Evolutionary conservation across 2,888 invertebrate species (phyloP).

Genomic region (Drosophila affinis): DNA sequence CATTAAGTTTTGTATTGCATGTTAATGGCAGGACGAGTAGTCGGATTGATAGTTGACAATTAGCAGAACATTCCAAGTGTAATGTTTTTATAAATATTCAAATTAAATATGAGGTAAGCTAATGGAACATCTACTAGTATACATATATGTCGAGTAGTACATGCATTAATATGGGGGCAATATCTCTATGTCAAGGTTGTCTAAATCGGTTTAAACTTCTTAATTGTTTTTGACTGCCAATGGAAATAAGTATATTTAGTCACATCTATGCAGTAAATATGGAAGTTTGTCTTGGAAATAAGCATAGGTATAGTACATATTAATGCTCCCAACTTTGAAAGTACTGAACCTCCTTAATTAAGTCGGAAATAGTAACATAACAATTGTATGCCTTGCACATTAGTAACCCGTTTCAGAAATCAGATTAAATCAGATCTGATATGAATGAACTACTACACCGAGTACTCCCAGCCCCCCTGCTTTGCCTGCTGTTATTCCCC

Average conservation of each 20-base stretch:
- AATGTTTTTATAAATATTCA: constrained; percentile 19
- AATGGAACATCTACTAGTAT: constrained; percentile 19
- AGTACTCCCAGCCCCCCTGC: background rate
- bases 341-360: background rate
- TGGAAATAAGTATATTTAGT: background rate
- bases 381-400: constrained; percentile 14
- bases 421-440: constrained; percentile 26
- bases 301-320: background rate
- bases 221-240: background rate
- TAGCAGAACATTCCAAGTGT: constrained; percentile 52
- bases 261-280: background rate
- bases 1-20: constrained; percentile 53
- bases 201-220: background rate
- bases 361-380: background rate
- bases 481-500: background rate
- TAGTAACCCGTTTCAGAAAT: constrained; percentile 30
- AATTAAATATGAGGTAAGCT: constrained; percentile 25
- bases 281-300: background rate
- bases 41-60: constrained; percentile 62
- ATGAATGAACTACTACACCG: background rate
- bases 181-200: background rate
- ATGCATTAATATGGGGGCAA: background rate
- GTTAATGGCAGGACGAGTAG: constrained; percentile 49
- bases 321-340: background rate
- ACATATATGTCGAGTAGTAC: background rate